These are phyloP conservation scores for Nemopilema nomurai DNA, from an alignment of 30 jellyfish, hydroid and myxozoan species.

Conservation along the genomic window DNA sequence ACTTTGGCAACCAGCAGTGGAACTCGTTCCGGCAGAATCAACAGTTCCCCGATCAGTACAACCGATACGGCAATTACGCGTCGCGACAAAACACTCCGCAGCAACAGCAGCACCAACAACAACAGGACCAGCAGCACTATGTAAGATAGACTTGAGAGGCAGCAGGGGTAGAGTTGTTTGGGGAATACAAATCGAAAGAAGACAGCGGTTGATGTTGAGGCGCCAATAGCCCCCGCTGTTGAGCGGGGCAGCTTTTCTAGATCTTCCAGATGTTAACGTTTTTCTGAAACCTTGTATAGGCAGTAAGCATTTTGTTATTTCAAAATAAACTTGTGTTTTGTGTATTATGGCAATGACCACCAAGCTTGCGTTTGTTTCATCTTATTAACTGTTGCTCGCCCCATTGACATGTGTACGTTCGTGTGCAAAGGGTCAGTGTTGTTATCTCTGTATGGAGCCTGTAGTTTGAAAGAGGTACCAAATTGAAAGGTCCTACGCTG, in stretches of 20 bases:
- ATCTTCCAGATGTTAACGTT: background rate
- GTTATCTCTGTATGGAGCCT: no score
- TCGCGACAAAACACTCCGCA: slow-evolving; percentile 56
- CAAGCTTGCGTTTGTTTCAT: background rate
- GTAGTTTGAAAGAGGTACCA: no score
- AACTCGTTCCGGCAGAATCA: slow-evolving; percentile 30
- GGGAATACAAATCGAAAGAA: no score
- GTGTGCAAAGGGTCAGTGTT: no score
- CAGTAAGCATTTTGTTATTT: background rate
- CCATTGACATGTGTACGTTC: no score
- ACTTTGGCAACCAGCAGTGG: slow-evolving; percentile 70
- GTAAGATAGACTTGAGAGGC: slow-evolving; percentile 6
- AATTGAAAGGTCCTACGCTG: no score
- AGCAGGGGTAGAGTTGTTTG: background rate
- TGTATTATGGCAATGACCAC: background rate
- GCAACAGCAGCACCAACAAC: slow-evolving; percentile 47
- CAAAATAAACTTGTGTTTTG: background rate
- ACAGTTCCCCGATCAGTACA: slow-evolving; percentile 42
- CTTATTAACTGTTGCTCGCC: no score
- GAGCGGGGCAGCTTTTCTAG: background rate
- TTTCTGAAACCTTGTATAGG: background rate
- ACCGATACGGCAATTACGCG: slow-evolving; percentile 37
- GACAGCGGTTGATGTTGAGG: background rate
- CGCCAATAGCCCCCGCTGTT: no score
- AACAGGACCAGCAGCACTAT: slow-evolving; percentile 50